phyloP scores from a whole-genome alignment of 1,140 invertebrate genomes.

The Sminthurides bifidus region DNA sequence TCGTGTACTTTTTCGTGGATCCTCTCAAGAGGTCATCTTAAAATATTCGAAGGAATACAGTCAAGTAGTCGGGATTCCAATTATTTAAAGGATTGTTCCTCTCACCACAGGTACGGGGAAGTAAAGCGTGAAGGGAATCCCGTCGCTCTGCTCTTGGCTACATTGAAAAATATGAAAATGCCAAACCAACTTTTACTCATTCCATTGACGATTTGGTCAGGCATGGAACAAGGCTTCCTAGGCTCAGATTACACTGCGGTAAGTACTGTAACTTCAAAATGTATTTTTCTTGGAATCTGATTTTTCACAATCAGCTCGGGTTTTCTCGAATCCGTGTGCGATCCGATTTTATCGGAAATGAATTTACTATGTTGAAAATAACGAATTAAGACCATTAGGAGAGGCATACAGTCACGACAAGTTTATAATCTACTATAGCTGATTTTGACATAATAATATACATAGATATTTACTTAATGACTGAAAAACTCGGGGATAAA shows the following conservation, averaged over 20 bases:
- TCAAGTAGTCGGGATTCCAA: neutral
- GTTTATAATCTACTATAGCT: neutral
- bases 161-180: conserved; percentile 13
- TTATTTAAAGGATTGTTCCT: neutral
- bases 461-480: no score
- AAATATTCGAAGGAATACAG: no score
- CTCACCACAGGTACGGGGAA: conserved; percentile 54
- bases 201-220: conserved; percentile 90
- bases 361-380: neutral
- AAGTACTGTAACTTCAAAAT: conserved; percentile 30
- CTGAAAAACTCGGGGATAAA: neutral
- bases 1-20: conserved; percentile 78
- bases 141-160: conserved; percentile 3
- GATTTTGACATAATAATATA: no score
- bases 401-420: neutral
- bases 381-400: neutral
- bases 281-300: no score
- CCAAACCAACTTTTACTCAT: conserved; percentile 83
- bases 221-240: conserved; percentile 93
- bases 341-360: neutral
- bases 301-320: no score
- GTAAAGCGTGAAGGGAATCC: conserved; percentile 3
- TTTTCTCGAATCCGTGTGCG: neutral
- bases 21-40: conserved; percentile 61
- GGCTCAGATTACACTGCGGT: conserved; percentile 87